Percentiles rank a stretch among this genome's conserved stretches.
These are phyloP conservation scores for Scarus forsteni DNA, from an alignment of 2,797 vertebrate genomes.

Conservation along the genomic window DNA sequence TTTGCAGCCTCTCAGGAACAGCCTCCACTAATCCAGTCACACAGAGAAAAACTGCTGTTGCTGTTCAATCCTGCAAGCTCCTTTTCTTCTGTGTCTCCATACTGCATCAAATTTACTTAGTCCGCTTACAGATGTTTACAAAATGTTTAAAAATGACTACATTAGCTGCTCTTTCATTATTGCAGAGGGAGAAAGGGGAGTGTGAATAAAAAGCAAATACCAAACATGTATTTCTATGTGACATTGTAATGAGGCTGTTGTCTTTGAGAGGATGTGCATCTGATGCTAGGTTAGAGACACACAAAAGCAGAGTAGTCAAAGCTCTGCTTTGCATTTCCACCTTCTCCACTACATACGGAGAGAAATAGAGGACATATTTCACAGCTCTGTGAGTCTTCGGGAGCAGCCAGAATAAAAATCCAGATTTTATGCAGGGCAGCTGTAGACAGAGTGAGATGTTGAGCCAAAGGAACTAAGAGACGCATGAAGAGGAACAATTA, in stretches of 20 bases:
- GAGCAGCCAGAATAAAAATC: conserved; percentile 58
- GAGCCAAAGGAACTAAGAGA: conserved; percentile 38
- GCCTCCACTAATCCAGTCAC: conserved; percentile 61
- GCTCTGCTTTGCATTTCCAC: conserved; percentile 32
- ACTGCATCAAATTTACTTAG: conserved; percentile 34
- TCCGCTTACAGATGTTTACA: neutral
- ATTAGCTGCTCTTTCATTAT: conserved; percentile 2
- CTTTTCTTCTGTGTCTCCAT: conserved; percentile 27
- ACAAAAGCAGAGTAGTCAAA: conserved; percentile 29
- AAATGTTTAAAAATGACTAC: neutral
- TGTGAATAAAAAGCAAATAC: conserved; percentile 8
- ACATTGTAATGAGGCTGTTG: conserved; percentile 25
- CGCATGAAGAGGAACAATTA: conserved; percentile 31
- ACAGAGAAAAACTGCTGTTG: conserved; percentile 44
- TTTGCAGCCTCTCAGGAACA: conserved; percentile 64
- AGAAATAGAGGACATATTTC: conserved; percentile 65
- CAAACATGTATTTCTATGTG: conserved; percentile 9
- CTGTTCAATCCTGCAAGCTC: conserved; percentile 43
- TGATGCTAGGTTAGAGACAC: conserved; percentile 27
- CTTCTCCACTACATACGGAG: conserved; percentile 47
- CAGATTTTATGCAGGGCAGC: conserved; percentile 56
- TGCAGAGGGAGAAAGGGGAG: neutral
- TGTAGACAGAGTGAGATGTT: conserved; percentile 33
- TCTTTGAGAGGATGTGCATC: conserved; percentile 22
- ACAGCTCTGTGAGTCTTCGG: conserved; percentile 47